Base-by-base conservation (phyloP, 2,113 vertebrate species). In the Nannospalax galili region DNA sequence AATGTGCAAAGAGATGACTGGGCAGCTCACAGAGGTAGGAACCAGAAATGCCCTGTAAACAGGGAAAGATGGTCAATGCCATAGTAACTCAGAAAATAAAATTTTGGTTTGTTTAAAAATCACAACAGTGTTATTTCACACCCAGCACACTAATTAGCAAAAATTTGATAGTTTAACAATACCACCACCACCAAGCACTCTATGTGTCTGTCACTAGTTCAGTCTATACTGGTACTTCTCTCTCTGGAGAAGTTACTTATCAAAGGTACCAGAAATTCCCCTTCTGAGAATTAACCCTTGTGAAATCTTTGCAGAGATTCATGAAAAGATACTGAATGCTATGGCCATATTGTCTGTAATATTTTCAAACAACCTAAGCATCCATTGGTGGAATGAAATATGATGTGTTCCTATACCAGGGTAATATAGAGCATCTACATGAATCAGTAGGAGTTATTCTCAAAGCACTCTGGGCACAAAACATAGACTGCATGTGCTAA, bases 231-330 rank as follows among this genome's bases (percentile, higher is more conserved):
- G 79, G 28, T 24, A 14, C 40, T 52, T 45, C 56, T 37, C 84
- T 81, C 24, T 81, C 80, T 72, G 17, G 30, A 80, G 78, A 92
- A 84, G 28, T 62, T 87, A 20, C 64, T 60, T 92, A 89, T 94
- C 64, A 26, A 72, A 77, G 28, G 35, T 65, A 7, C 28, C 7
- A 15, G 8, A 37, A 69, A 1, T 89, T 85, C 69, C 35, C 37
- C 48, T 64, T 48, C 32, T 56, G 42, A 69, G 35, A 77, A 78
- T 72, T 37, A 85, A 72, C 32, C 17, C 28, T 32, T 85, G 28
- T 80, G 40, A 95, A 91, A 88, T 17, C 11, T 60, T 58, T 40
- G 14, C 60, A 85, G 48, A 96, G 65, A 78, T 79, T 30, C 7
- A 62, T 28, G 48, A 84, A 92, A 60, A 60, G 35, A 79, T 37